Base-by-base conservation (phyloP, 2,888 invertebrate genomes). In the Drosophila hamatofila region DNA sequence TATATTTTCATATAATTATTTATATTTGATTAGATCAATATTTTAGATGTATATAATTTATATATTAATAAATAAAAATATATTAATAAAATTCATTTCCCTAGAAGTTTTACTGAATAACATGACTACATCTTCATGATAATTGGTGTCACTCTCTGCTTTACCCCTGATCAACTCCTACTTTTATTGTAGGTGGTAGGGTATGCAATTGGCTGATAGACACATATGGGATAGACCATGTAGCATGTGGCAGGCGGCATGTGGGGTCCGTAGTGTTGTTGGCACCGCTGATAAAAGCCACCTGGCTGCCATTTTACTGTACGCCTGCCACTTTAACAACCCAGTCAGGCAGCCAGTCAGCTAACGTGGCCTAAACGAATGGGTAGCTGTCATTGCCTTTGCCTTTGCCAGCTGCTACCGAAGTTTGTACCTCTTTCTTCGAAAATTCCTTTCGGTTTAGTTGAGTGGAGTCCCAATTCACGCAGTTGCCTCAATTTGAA, bases 201-300 rank as follows among this genome's bases (percentile, higher is more conserved):
- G 46, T 55, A 69, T 42, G 48, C 46, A 46, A 55, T 48, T 61
- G 59, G 48, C 62, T 52, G 46, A 44, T 61, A 68, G 46, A 64
- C 27, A 62, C 44, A 64, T 62, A 21, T 60, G 64, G 64, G 18
- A 62, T 57, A 58, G 21, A 44, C 42, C 27, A 44, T 39, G 42
- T 51, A 52, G 37, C 41, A 46, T 49, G 41, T 23, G 18, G 57
- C 57, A 56, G 56, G 57, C 35, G 49, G 62, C 67, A 59, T 55
- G 61, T 54, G 74, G 55, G 41, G 52, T 46, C 69, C 33, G 18
- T 7, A 23, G 23, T 14, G 37, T 41, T 56, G 42, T 42, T 42
- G 42, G 30, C 25, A 35, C 6, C 16, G 48, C 58, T 76, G 83
- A 86, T 81, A 83, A 74, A 86, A 74, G 63, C 72, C 83, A 83